These are phyloP conservation scores for Oryzias melastigma DNA, from an alignment of 2,113 vertebrate species.

Conservation along the genomic window DNA sequence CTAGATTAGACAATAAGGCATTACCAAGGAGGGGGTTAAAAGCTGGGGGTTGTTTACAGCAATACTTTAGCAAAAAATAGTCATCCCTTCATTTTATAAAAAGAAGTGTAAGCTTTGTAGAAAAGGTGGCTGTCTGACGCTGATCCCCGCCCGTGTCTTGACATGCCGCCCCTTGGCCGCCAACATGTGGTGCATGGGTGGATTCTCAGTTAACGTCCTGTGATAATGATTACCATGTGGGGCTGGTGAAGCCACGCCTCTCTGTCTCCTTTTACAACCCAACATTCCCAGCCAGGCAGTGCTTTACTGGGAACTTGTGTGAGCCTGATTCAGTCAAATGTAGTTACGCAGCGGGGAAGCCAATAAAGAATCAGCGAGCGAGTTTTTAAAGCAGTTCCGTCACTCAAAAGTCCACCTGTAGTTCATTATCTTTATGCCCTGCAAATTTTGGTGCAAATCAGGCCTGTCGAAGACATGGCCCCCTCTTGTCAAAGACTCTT, in stretches of 20 bases:
- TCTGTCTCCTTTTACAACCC: constrained; percentile 26
- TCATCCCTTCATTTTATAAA: constrained; percentile 40
- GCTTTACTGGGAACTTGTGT: constrained; percentile 34
- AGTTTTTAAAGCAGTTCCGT: constrained; percentile 18
- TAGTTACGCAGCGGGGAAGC: constrained; percentile 41
- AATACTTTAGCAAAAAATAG: constrained; percentile 42
- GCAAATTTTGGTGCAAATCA: constrained; percentile 48
- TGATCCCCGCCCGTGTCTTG: constrained; percentile 28
- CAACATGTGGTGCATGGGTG: constrained; percentile 67
- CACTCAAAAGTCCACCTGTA: constrained; percentile 16
- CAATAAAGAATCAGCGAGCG: constrained; percentile 37
- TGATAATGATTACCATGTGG: constrained; percentile 69
- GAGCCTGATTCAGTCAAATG: constrained; percentile 24
- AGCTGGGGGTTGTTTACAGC: not conserved
- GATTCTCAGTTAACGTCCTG: constrained; percentile 59
- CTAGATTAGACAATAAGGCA: constrained; percentile 58
- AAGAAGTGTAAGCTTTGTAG: constrained; percentile 33
- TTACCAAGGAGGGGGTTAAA: constrained; percentile 26
- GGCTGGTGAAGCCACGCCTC: constrained; percentile 42
- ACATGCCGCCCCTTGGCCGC: constrained; percentile 53
- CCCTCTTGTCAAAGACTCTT: not conserved
- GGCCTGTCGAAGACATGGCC: constrained; percentile 13
- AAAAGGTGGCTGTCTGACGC: constrained; percentile 47
- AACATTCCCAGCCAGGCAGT: constrained; percentile 26
- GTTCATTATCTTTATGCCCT: constrained; percentile 48